Conservation (phyloP, 2,797 vertebrate species). For the Phrynocephalus vlangalii region DNA sequence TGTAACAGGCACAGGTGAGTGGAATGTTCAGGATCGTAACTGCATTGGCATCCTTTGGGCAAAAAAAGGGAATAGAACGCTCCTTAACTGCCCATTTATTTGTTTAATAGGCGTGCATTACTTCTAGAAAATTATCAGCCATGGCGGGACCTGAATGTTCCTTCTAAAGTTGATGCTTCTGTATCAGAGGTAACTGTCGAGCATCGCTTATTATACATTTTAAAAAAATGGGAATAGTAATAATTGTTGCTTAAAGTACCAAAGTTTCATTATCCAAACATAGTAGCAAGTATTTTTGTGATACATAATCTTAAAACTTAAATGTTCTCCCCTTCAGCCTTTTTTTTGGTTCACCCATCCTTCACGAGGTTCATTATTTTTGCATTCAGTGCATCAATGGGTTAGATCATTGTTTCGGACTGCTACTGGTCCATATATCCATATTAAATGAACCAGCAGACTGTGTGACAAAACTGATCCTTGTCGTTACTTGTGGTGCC, state of each 20-base stretch:
- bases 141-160: slow-evolving; percentile 92
- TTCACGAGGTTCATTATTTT: slow-evolving; percentile 4
- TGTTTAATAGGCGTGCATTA: slow-evolving; percentile 83
- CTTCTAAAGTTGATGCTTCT: slow-evolving; percentile 92
- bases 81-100: slow-evolving; percentile 29
- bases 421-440: neutral
- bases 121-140: slow-evolving; percentile 95
- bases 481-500: neutral
- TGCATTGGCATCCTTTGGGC: neutral
- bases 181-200: slow-evolving; percentile 87
- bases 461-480: neutral
- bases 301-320: no score
- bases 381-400: neutral
- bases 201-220: neutral
- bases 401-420: neutral
- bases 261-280: neutral
- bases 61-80: rapidly evolving
- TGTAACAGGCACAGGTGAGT: slow-evolving; percentile 92
- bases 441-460: neutral
- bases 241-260: neutral
- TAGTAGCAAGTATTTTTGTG: neutral
- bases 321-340: neutral
- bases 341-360: neutral
- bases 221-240: neutral
- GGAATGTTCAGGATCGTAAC: neutral